Base-by-base conservation (phyloP, 2,888 invertebrate genomes). In the Pseudanteris insignis region DNA sequence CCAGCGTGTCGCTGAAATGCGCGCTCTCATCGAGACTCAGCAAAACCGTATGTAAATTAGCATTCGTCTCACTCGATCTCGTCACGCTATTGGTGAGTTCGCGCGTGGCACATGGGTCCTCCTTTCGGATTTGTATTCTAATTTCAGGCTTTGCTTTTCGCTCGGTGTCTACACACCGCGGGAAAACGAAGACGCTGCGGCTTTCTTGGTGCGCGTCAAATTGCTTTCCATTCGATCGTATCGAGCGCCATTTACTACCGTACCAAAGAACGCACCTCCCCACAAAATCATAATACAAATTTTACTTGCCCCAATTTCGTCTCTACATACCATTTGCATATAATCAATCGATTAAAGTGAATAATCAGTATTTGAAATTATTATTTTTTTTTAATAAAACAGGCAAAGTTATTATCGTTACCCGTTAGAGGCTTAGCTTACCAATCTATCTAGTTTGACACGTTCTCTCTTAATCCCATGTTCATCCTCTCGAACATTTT, bases 31-130 rank as follows among this genome's bases (percentile, higher is more conserved):
- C 68, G 67, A 66, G 68, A 64, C 67, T 70, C 63, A 57, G 63
- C 47, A 67, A 65, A 69, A 71, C 70, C 69, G 73, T 76, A 78
- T 78, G 78, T 74, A 78, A 78, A 78, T 78, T 70, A 75, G 71
- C 68, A 53, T 53, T 41, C 53, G 69, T 67, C 70, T 70, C 63
- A 64, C 62, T 62, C 53, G 58, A 64, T 59, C 61, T 63, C 69
- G 71, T 69, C 66, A 73, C 55, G 34, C 63, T 64, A 62, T 64
- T 53, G 53, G 41, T 21, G 48, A 38, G 44, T 47, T 63, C 60
- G 64, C 62, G 65, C 40, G 61, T 51, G 64, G 70, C 74, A 71
- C 74, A 73, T 72, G 72, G 74, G 70, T 67, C 70, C 66, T 69
- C 30, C 36, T 65, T 64, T 65, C 67, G 63, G 68, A 69, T 70